Evolutionary conservation across 2,797 vertebrate species (phyloP).

Genomic region (Macroramphosus scolopax): DNA sequence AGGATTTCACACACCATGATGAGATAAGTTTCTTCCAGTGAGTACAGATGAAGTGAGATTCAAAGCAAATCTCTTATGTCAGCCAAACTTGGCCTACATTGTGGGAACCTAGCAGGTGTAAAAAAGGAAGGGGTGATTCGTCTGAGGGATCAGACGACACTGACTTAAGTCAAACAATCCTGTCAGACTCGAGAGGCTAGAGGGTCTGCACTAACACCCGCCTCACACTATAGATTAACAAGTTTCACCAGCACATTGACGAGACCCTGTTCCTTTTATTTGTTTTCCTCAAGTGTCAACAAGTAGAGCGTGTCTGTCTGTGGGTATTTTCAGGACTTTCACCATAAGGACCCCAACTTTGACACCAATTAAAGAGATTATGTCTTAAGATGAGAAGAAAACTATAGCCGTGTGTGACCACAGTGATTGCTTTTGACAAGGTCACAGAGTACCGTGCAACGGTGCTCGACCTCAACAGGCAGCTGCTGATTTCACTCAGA

Average conservation of each 20-base stretch:
- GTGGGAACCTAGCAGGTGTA: slow-evolving; percentile 44
- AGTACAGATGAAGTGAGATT: slow-evolving; percentile 13
- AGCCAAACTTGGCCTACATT: slow-evolving; percentile 12
- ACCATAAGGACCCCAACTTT: slow-evolving; percentile 82
- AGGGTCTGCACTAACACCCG: slow-evolving; percentile 82
- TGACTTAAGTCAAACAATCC: slow-evolving; percentile 68
- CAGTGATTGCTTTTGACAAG: slow-evolving; percentile 88
- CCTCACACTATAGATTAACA: slow-evolving; percentile 58
- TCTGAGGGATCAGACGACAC: slow-evolving; percentile 49
- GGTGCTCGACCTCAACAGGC: slow-evolving; percentile 79
- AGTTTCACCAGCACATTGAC: slow-evolving; percentile 79
- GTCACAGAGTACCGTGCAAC: slow-evolving; percentile 83
- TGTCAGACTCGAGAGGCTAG: slow-evolving; percentile 71
- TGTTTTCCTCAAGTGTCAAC: slow-evolving; percentile 76
- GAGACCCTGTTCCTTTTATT: slow-evolving; percentile 81
- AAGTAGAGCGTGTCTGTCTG: slow-evolving; percentile 83
- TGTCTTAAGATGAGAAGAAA: slow-evolving; percentile 89
- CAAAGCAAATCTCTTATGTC: slow-evolving; percentile 27
- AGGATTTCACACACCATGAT: slow-evolving; percentile 8
- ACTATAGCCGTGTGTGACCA: slow-evolving; percentile 81
- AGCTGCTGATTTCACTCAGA: slow-evolving; percentile 35
- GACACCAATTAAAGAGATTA: slow-evolving; percentile 99
- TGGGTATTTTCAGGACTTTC: slow-evolving; percentile 87
- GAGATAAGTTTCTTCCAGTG: slow-evolving; percentile 18
- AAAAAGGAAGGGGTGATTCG: slow-evolving; percentile 33